Evolutionary conservation across 2,888 invertebrate species (phyloP), one percentile per base, ranked within the genome.

Genomic region (Scrobipalpa costella): DNA sequence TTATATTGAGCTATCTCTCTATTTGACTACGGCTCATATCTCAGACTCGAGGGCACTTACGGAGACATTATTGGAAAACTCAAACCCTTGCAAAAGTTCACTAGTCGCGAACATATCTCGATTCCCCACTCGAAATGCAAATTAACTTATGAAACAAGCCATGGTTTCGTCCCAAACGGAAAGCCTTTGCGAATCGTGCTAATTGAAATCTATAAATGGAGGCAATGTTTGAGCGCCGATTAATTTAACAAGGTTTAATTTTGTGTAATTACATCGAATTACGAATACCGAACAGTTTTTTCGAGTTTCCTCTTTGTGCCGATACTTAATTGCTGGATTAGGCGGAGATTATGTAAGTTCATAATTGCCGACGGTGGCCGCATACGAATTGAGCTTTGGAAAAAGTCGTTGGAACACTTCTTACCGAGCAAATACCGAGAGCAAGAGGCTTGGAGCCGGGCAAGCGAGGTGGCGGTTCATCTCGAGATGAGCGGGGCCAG

Each of bases 1-100:
- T 84, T 78, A 86, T 83, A 80, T 79, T 75, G 78, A 79, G 77
- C 79, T 80, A 86, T 86, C 86, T 85, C 81, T 82, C 82, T 86
- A 85, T 88, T 88, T 88, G 87, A 83, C 83, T 86, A 81, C 85
- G 84, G 77, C 85, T 86, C 86, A 86, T 88, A 86, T 86, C 85
- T 83, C 75, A 73, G 71, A 73, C 76, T 79, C 71, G 78, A 85
- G 83, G 77, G 80, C 82, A 84, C 86, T 87, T 83, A 83, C 77
- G 77, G 75, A 75, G 72, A 80, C 81, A 82, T 85, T 87, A 87
- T 87, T 86, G 83, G 81, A 84, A 84, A 86, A 83, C 80, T 83
- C 77, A 73, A 78, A 78, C 76, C 76, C 72, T 77, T 73, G 71
- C 67, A 76, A 71, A 62, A 66, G 59, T 66, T 67, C 63, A 61